These are phyloP conservation scores for Sparus aurata DNA, from an alignment of 2,797 vertebrate species.

Conservation along the genomic window DNA sequence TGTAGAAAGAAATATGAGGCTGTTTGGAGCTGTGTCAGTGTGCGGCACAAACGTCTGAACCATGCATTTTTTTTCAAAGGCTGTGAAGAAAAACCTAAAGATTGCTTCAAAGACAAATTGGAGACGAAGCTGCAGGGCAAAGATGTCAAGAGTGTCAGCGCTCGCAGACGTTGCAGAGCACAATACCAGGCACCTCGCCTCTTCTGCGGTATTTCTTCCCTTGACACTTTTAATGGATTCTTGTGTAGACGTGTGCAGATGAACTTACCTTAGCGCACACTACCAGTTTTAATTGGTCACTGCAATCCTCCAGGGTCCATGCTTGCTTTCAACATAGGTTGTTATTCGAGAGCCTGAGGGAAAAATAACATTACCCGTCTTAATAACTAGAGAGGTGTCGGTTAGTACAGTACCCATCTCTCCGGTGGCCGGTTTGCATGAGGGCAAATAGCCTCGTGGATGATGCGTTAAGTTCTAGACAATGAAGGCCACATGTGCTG, in stretches of 20 bases:
- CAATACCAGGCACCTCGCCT: neutral
- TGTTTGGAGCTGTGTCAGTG: conserved; percentile 11
- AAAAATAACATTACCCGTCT: neutral
- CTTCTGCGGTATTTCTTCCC: conserved; percentile 12
- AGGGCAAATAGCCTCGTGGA: neutral
- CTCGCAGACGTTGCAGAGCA: conserved; percentile 24
- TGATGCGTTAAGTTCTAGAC: neutral
- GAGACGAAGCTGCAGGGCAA: conserved; percentile 25
- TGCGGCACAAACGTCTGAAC: conserved; percentile 4
- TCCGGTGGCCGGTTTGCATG: conserved; percentile 11
- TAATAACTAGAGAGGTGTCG: conserved; percentile 19
- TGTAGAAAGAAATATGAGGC: conserved; percentile 9
- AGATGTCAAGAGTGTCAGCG: neutral
- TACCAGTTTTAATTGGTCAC: conserved; percentile 31
- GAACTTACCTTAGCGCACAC: neutral
- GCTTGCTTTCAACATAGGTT: conserved; percentile 7
- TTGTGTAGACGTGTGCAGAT: neutral
- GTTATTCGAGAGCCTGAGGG: conserved; percentile 11
- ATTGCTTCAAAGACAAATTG: conserved; percentile 31
- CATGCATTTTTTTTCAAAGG: conserved; percentile 25
- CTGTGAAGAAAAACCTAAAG: conserved; percentile 10
- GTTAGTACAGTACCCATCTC: conserved; percentile 1
- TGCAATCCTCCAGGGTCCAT: conserved; percentile 1
- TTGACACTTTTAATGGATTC: conserved; percentile 22
- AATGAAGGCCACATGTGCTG: neutral